A percentile compares a stretch with the other conserved stretches of the same genome.
Evolutionary conservation across 1,140 invertebrate species (phyloP).

Genomic region (Philotrypesis tridentata): DNA sequence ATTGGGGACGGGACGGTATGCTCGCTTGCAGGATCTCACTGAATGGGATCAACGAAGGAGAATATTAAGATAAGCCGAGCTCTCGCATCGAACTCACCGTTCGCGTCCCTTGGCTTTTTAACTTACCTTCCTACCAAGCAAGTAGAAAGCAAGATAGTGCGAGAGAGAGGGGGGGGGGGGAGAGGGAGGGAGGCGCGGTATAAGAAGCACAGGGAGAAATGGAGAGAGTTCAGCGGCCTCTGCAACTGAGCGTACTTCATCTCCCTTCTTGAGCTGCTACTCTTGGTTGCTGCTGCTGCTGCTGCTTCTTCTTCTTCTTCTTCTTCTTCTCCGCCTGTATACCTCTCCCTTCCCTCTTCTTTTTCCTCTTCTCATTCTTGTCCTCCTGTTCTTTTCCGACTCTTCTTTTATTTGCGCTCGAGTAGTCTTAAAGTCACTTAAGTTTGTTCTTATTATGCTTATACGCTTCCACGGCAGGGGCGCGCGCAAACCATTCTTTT

Average conservation of each 20-base stretch:
- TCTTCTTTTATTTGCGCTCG: constrained; percentile 9
- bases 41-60: constrained; percentile 52
- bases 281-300: neutral
- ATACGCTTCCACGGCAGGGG: neutral
- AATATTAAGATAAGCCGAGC: constrained; percentile 53
- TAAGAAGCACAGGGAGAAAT: constrained; percentile 7
- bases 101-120: constrained; percentile 32
- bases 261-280: constrained; percentile 12
- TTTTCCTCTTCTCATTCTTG: constrained; percentile 9
- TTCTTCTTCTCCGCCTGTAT: too few relatives aligned
- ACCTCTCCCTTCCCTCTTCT: constrained; percentile 10
- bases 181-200: neutral
- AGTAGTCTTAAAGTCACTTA: constrained; percentile 11
- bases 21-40: constrained; percentile 7
- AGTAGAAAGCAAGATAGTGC: neutral
- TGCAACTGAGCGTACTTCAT: constrained; percentile 31
- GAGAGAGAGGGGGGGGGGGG: neutral
- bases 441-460: constrained; percentile 1
- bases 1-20: neutral
- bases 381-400: constrained; percentile 5
- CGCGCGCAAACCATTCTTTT: neutral
- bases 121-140: constrained; percentile 9
- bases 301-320: neutral
- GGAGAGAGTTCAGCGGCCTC: constrained; percentile 16
- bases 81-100: constrained; percentile 34